Evolutionary conservation across 2,888 invertebrate genomes (phyloP), one percentile per base, ranked within the genome.

Genomic region (Bruchidius siliquastri): DNA sequence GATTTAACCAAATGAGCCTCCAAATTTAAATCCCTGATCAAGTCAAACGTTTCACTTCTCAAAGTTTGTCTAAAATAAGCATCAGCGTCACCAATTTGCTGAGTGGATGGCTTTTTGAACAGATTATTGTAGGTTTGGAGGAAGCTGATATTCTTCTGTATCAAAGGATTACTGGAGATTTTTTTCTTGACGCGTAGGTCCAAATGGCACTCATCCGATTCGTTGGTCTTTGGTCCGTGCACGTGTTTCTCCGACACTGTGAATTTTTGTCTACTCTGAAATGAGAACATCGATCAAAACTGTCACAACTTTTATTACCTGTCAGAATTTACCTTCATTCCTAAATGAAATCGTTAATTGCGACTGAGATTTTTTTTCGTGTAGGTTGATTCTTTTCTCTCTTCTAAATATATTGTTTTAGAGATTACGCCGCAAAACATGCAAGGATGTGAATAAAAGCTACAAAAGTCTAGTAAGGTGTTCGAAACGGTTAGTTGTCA

Each of bases 11-110:
- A 71, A 69, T 69, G 71, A 10, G 72, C 72, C 49, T 72, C 67
- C 26, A 78, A 68, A 22, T 78, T 71, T 20, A 82, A 72, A 26
- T 81, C 79, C 21, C 77, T 78, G 13, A 81, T 76, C 68, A 84
- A 77, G 74, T 85, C 83, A 69, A 84, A 81, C 21, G 83, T 79
- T 68, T 83, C 81, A 81, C 82, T 84, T 71, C 87, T 81, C 71
- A 87, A 79, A 21, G 82, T 82, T 68, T 83, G 81, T 73, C 78
- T 82, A 74, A 86, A 86, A 76, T 82, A 82, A 1, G 81, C 76
- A 68, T 85, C 85, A 0, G 84, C 83, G 80, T 85, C 84, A n/a
- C 85, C 85, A 26, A 80, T 80, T 73, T 80, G 77, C 8, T 72
- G 68, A 22, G 70, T 69, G 20, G 73, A 74, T 4, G 80, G 77